phyloP scores from a whole-genome alignment of 2,113 vertebrate species.

The Aplodontia rufa region DNA sequence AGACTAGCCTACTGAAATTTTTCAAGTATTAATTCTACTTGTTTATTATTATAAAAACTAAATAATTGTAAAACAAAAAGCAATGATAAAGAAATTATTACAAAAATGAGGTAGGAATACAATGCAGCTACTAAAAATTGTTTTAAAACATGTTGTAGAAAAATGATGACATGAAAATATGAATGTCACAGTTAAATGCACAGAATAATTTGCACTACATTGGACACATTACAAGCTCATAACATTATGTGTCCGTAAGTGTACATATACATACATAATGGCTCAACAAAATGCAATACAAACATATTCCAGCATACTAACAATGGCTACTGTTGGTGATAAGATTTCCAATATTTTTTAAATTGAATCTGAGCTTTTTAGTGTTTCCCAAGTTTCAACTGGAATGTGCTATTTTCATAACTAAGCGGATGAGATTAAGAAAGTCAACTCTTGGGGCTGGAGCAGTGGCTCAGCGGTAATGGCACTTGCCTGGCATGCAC shows the following conservation, averaged over 20 bases:
- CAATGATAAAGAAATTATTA: background rate
- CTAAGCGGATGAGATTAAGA: background rate
- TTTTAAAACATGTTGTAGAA: background rate
- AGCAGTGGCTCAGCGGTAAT: too few relatives aligned
- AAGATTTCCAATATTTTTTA: background rate
- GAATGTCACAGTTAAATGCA: background rate
- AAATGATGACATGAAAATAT: background rate
- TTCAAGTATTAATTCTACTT: background rate
- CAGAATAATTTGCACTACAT: background rate
- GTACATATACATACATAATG: background rate
- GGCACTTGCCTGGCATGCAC: too few relatives aligned
- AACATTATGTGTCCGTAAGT: background rate
- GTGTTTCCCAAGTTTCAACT: background rate
- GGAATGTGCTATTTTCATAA: conserved; percentile 33
- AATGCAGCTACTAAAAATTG: background rate
- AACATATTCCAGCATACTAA: background rate
- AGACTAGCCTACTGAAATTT: background rate
- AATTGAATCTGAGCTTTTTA: background rate
- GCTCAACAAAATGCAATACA: background rate
- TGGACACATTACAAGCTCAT: background rate
- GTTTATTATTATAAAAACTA: conserved; percentile 29
- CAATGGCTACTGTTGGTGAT: background rate
- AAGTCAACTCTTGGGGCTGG: too few relatives aligned
- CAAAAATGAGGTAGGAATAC: background rate
- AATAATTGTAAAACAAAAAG: background rate